Evolutionary conservation across 2,888 invertebrate genomes (phyloP), one percentile per base, ranked within the genome.

Genomic region (Lepidochrysops patricia): DNA sequence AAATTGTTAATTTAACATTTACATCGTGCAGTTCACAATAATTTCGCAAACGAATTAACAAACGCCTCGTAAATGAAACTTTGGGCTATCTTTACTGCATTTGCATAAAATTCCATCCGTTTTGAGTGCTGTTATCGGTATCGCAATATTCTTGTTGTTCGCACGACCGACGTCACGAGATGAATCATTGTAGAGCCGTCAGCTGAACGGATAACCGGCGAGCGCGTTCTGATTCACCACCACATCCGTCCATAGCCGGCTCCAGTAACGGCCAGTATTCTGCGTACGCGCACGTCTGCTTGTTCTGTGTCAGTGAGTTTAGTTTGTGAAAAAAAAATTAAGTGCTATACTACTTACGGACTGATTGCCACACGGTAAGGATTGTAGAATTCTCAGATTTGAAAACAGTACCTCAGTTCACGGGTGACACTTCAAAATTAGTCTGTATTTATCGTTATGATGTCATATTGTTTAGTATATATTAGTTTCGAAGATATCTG

Each of bases 241-340:
- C 73, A 75, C 78, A 79, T 81, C 80, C 83, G 82, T 74, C 74
- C 73, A 70, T 72, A 71, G 72, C 71, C 72, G 67, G 72, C 32
- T 59, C 58, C 58, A 59, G 57, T 37, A 19, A 37, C 32, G 69
- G 68, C 72, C 75, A 80, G 80, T 82, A 70, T 70, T 68, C 77
- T 73, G 68, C 85, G 78, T 79, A 72, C 74, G 84, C 83, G 85
- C 84, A 81, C 72, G 77, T 72, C 72, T 72, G 78, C 79, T 68
- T 77, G 70, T 76, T 70, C 70, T 70, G 72, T 78, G 80, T 78
- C 78, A 80, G 84, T 82, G 83, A 80, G 76, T 81, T 79, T 78
- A 71, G 76, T 79, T 75, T 32, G 54, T 54, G 54, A 29, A 19
- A 29, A 29, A 26, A 29, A 29, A 29, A 54, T 54, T 15, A 12